Base-by-base conservation (phyloP, 2,888 invertebrate genomes). In the Catocala sponsa region DNA sequence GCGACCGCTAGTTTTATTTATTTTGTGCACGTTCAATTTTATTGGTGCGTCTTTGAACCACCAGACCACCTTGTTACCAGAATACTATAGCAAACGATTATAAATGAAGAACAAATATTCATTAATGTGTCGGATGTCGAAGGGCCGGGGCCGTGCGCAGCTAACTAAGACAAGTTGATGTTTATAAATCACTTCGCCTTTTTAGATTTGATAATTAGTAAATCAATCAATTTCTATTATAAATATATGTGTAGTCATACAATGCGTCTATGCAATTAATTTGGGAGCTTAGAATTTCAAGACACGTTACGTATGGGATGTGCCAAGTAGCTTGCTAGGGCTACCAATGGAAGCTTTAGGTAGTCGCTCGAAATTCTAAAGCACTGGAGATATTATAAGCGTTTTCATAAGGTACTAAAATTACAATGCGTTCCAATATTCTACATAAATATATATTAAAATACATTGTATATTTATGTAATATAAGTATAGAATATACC, bases 181-280 rank as follows among this genome's bases (percentile, higher is more conserved):
- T 60, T 51, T 38, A 51, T 15, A 51, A 50, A 60, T 60, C 7
- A 38, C 48, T 50, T 55, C 46, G 13, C 9, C 12, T 52, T 54
- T 62, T 69, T 32, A 13, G 25, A 50, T 55, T 38, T 13, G 35
- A 13, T 61, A 63, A 62, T 62, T 51, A 60, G 38, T 38, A 44
- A 59, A 61, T 64, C 59, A 65, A 61, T 67, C 59, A 72, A 55
- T 49, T 54, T 66, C 50, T 63, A 67, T 63, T 72, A 61, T 46
- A 9, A 47, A 33, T 41, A 38, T 47, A 51, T 55, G 41, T 51
- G 50, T 50, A 62, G 43, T 25, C 42, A n/a, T 49, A 53, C 63
- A 70, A 67, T 64, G 60, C 50, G 59, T 53, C 53, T 53, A 33
- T 43, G 49, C 59, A 72, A 72, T 67, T 59, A 63, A 57, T 72